Conservation (phyloP, 2,888 invertebrate species). For the Pyrrhosoma nymphula region DNA sequence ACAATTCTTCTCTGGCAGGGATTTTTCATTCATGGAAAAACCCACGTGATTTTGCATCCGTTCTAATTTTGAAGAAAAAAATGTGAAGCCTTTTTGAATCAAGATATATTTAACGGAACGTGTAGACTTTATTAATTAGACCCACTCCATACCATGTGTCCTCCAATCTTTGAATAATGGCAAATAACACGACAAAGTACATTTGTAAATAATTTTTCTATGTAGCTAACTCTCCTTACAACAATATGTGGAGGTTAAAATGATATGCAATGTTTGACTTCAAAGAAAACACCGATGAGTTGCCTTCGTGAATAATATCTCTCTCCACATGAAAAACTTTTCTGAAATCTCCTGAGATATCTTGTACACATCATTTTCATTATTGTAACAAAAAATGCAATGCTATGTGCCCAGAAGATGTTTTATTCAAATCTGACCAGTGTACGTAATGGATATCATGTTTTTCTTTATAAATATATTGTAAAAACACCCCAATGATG, state of each 20-base stretch:
- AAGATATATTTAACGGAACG: constrained; percentile 39
- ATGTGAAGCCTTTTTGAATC: constrained; percentile 54
- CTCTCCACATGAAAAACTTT: constrained; percentile 43
- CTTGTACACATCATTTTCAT: constrained; percentile 57
- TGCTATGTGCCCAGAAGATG: constrained; percentile 54
- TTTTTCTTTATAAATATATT: constrained; percentile 55
- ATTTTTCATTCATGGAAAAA: constrained; percentile 45
- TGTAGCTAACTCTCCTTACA: constrained; percentile 49
- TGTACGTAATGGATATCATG: constrained; percentile 52
- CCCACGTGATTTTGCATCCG: constrained; percentile 61
- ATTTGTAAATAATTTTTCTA: constrained; percentile 65
- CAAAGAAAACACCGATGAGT: constrained; percentile 63
- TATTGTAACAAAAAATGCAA: constrained; percentile 14
- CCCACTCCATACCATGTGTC: constrained; percentile 12
- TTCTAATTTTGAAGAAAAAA: constrained; percentile 42
- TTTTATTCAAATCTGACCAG: constrained; percentile 25
- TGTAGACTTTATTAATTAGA: constrained; percentile 39
- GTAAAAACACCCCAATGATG: constrained; percentile 36
- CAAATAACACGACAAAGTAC: constrained; percentile 10
- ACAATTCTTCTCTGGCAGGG: constrained; percentile 46
- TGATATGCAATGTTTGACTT: constrained; percentile 45
- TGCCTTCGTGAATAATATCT: constrained; percentile 62
- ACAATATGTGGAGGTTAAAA: constrained; percentile 15
- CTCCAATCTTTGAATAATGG: constrained; percentile 4
- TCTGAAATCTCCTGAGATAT: constrained; percentile 33